A percentile compares a stretch with the other conserved stretches of the same genome.
These are phyloP conservation scores for Salmo trutta DNA, from an alignment of 2,797 vertebrate genomes.

Conservation along the genomic window DNA sequence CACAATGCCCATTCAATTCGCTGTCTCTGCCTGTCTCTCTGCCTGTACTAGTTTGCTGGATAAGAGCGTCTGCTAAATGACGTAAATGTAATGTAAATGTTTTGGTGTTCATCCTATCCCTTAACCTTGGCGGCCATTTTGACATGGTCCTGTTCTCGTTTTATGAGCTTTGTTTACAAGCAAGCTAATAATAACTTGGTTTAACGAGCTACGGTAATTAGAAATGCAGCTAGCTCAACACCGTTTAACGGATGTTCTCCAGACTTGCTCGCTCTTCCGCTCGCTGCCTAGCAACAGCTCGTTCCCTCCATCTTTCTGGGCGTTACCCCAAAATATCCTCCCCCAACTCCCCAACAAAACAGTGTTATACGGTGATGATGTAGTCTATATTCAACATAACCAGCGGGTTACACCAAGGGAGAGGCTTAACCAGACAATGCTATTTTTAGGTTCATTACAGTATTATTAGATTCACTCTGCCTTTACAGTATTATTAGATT, in stretches of 20 bases:
- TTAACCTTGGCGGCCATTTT: neutral
- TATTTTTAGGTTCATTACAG: neutral
- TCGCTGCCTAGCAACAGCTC: conserved; percentile 2
- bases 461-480: no score
- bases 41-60: neutral
- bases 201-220: neutral
- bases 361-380: neutral
- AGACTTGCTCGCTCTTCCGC: neutral
- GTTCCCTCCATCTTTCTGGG: conserved; percentile 1
- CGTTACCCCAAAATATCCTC: neutral
- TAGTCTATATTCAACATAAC: neutral
- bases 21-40: no score
- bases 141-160: neutral
- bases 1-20: no score
- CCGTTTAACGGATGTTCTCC: neutral
- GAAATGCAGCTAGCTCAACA: neutral
- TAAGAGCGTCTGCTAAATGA: no score
- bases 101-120: neutral
- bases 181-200: conserved; percentile 2
- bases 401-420: neutral
- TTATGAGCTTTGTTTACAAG: neutral
- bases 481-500: no score
- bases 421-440: neutral
- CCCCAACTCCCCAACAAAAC: neutral
- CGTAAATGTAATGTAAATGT: neutral